These are phyloP conservation scores for Geotrypetes seraphini DNA, from an alignment of 2,797 vertebrate species.

Conservation along the genomic window DNA sequence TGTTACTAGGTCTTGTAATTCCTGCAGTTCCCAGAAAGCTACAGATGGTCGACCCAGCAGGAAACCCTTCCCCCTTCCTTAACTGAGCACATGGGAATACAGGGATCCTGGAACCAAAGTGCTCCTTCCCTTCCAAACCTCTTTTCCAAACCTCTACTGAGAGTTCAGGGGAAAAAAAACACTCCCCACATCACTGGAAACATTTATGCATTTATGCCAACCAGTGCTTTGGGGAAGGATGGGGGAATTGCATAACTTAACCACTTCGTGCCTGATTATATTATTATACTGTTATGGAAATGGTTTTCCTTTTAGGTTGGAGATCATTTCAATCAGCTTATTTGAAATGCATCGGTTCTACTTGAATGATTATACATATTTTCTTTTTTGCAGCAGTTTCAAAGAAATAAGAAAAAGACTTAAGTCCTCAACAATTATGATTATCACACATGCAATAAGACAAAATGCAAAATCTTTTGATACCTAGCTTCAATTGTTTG, in stretches of 20 bases:
- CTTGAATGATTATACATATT: slow-evolving; percentile 49
- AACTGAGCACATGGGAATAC: slow-evolving; percentile 84
- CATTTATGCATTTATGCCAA: slow-evolving; percentile 56
- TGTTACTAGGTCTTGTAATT: slow-evolving; percentile 50
- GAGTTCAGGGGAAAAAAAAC: slow-evolving; percentile 28
- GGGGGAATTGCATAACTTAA: slow-evolving; percentile 62
- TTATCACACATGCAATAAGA: slow-evolving; percentile 5
- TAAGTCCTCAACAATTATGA: slow-evolving; percentile 50
- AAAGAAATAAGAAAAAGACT: slow-evolving; percentile 58
- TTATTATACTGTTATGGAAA: slow-evolving; percentile 47
- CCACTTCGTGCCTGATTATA: slow-evolving; percentile 55
- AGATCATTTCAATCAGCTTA: slow-evolving; percentile 50
- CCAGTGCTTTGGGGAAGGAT: slow-evolving; percentile 49
- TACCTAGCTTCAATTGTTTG: too few species aligned
- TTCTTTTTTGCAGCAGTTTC: slow-evolving; percentile 54
- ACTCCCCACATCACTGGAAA: slow-evolving; percentile 49
- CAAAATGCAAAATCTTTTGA: too few species aligned
- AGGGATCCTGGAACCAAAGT: slow-evolving; percentile 80
- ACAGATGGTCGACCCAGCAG: slow-evolving; percentile 75
- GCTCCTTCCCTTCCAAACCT: slow-evolving; percentile 80
- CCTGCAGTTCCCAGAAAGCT: slow-evolving; percentile 63
- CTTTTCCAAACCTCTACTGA: slow-evolving; percentile 62
- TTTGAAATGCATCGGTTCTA: slow-evolving; percentile 53
- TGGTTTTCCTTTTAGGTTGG: slow-evolving; percentile 48
- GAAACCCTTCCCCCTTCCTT: slow-evolving; percentile 79